These are phyloP conservation scores for Erebia ligea DNA, from an alignment of 2,888 invertebrate species.

Conservation along the genomic window DNA sequence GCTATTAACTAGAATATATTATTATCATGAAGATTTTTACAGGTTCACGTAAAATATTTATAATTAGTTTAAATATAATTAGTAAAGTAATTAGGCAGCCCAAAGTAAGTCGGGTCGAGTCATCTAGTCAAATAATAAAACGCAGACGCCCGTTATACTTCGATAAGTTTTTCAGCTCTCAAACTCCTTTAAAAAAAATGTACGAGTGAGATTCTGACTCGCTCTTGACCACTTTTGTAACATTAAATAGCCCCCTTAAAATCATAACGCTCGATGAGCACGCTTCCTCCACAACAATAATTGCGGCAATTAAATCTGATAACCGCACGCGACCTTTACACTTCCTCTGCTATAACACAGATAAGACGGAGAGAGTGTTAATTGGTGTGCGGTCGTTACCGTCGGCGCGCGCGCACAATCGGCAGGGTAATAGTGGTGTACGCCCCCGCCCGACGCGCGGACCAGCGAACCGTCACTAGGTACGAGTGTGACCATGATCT, in stretches of 20 bases:
- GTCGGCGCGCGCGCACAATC: slow-evolving; percentile 53
- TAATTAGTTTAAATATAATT: too few relatives aligned
- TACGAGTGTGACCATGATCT: too few relatives aligned
- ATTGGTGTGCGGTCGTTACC: slow-evolving; percentile 53
- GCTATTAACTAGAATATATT: too few relatives aligned
- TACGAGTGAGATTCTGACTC: not conserved
- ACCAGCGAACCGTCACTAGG: too few relatives aligned
- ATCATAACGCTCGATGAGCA: slow-evolving; percentile 74
- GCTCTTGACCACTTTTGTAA: slow-evolving; percentile 15
- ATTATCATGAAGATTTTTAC: too few relatives aligned
- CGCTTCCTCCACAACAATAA: slow-evolving; percentile 71
- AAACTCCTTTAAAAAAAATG: not conserved
- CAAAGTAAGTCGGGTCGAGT: too few relatives aligned
- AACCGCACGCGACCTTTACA: slow-evolving; percentile 76
- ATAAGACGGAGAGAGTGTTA: slow-evolving; percentile 66
- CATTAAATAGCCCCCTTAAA: slow-evolving; percentile 52
- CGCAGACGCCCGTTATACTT: too few relatives aligned
- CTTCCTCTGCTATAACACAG: slow-evolving; percentile 64
- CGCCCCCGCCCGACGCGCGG: slow-evolving; percentile 48
- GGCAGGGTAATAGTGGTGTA: slow-evolving; percentile 58
- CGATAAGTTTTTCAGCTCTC: not conserved
- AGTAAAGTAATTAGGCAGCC: too few relatives aligned
- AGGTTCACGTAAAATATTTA: too few relatives aligned
- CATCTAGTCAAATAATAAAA: too few relatives aligned
- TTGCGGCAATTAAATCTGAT: slow-evolving; percentile 77